Evolutionary conservation across 2,113 vertebrate genomes (phyloP), one percentile per base, ranked within the genome.

Genomic region (Gopherus evgoodei): DNA sequence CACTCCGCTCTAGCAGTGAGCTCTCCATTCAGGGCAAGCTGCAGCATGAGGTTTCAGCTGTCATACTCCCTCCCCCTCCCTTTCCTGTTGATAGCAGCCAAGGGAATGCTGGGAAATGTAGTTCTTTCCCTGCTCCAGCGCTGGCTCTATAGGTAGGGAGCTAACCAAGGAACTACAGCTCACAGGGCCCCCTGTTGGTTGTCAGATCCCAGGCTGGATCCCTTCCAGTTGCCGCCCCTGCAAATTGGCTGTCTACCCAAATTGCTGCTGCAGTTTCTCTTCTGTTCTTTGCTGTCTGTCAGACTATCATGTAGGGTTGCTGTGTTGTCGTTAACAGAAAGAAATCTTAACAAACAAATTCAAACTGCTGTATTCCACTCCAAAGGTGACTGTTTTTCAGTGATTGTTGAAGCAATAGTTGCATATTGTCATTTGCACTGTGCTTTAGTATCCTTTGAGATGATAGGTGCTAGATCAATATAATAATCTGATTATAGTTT

Each of bases 261-360:
- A 75, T 47, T 35, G 89, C 10, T 44, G 82, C 16, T 52, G 87
- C 65, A 44, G 8, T 44, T 85, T 59, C 27, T 35, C 59, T 44
- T 78, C 44, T 3, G 29, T 81, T 8, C 19, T 93, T 95, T 4
- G 5, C 78, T 85, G 84, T 65, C 91, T 69, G 5, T 8, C 6
- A 57, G 2, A 24, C 52, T 8, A 16, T 47, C 47, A 19, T n/a
- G 27, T 50, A 49, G 42, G 83, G 25, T 2, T 62, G 44, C 1
- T 16, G 44, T 27, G 3, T 54, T 38, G 2, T 24, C 76, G 78
- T 11, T n/a, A 47, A 9, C 0, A 0, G 22, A 35, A n/a, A 56
- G 76, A 90, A 4, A 44, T 83, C 22, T 62, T 38, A 1, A 24
- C 50, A 54, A 54, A 3, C 38, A 25, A 76, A 83, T 44, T 72